A percentile compares a stretch with the other conserved stretches of the same genome.
Conservation (phyloP, 2,888 invertebrate genomes). For the Mimas tiliae region DNA sequence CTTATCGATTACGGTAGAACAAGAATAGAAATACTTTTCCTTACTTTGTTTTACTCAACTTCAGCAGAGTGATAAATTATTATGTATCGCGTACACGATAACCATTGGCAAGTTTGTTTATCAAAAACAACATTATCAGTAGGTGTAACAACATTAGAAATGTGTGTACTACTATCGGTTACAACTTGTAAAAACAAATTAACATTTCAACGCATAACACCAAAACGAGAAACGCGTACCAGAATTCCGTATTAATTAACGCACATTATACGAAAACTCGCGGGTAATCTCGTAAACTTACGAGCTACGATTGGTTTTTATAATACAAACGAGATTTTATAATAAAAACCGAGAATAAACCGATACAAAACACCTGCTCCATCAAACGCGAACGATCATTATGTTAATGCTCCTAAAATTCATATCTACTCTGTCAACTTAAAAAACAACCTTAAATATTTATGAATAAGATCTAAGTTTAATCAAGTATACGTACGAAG, state of each 20-base stretch:
- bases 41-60: not conserved
- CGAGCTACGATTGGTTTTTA: slow-evolving; percentile 64
- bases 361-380: slow-evolving; percentile 82
- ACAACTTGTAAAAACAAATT: slow-evolving; percentile 22
- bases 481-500: slow-evolving; percentile 51
- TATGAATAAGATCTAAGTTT: slow-evolving; percentile 58
- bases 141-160: slow-evolving; percentile 10
- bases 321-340: slow-evolving; percentile 79
- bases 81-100: slow-evolving; percentile 1
- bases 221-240: slow-evolving; percentile 22
- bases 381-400: slow-evolving; percentile 78
- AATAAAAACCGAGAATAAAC: slow-evolving; percentile 82
- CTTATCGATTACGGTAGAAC: not conserved
- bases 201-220: slow-evolving; percentile 21
- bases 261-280: slow-evolving; percentile 50
- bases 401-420: slow-evolving; percentile 78
- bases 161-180: slow-evolving; percentile 2
- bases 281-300: slow-evolving; percentile 69
- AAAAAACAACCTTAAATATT: slow-evolving; percentile 60
- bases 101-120: not conserved
- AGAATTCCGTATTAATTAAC: slow-evolving; percentile 61
- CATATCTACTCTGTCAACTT: slow-evolving; percentile 44
- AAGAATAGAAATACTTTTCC: not conserved
- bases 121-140: slow-evolving; percentile 21
- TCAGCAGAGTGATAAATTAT: not conserved